phyloP scores from a whole-genome alignment of 1,140 invertebrate species.

The Diuraphis noxia region DNA sequence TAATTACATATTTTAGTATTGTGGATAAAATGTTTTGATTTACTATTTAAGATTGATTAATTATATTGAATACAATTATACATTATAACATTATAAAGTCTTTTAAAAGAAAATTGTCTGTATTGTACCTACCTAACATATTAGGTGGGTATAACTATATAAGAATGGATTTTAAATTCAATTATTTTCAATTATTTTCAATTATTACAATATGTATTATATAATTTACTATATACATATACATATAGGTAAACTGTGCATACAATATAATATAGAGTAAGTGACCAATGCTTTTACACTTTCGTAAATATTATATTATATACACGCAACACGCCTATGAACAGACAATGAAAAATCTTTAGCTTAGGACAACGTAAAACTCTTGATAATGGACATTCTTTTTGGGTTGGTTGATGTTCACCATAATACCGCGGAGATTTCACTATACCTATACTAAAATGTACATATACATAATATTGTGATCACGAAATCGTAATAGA shows the following conservation, averaged over 20 bases:
- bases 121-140: background rate
- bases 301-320: background rate
- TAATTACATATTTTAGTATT: background rate
- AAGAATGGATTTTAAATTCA: too few relatives aligned
- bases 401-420: background rate
- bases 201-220: background rate
- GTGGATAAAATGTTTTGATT: background rate
- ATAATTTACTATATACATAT: background rate
- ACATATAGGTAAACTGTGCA: too few relatives aligned
- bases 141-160: too few relatives aligned
- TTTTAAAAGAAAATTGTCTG: background rate
- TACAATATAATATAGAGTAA: background rate
- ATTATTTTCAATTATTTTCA: too few relatives aligned
- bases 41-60: background rate
- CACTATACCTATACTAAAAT: background rate
- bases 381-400: conserved; percentile 4
- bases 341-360: background rate
- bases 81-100: too few relatives aligned
- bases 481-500: conserved; percentile 2
- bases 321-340: background rate
- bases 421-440: background rate
- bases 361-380: background rate
- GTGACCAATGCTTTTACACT: conserved; percentile 8
- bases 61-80: background rate
- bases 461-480: background rate